Evolutionary conservation across 2,888 invertebrate species (phyloP).

Genomic region (Drosophila crucigera): DNA sequence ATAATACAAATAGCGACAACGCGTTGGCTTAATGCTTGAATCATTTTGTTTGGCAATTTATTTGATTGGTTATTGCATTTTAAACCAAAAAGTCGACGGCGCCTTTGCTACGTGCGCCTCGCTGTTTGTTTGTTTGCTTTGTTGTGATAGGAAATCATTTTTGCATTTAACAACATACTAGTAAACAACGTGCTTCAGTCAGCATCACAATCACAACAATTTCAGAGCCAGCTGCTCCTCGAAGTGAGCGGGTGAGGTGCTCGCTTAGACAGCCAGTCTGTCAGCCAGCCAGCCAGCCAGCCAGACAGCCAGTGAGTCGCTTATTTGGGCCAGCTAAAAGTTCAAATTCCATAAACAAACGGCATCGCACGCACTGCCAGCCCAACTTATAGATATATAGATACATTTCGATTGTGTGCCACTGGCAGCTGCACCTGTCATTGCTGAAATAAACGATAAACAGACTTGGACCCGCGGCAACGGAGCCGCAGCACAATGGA

Average conservation of each 20-base stretch:
- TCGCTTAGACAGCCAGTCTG: conserved; percentile 34
- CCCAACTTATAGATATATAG: conserved; percentile 43
- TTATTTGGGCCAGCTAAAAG: conserved; percentile 58
- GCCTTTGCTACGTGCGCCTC: conserved; percentile 65
- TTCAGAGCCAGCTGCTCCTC: conserved; percentile 40
- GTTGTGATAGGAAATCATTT: conserved; percentile 79
- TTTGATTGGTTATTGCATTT: conserved; percentile 80
- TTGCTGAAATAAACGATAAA: conserved; percentile 77
- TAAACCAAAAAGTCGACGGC: conserved; percentile 65
- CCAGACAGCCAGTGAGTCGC: conserved; percentile 30
- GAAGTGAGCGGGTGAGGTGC: conserved; percentile 49
- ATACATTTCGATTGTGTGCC: conserved; percentile 55
- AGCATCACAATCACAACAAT: conserved; percentile 44
- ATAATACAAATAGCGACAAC: conserved; percentile 49
- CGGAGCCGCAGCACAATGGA: conserved; percentile 57
- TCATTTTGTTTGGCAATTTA: conserved; percentile 78
- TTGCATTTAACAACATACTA: conserved; percentile 79
- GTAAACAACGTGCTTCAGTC: conserved; percentile 58
- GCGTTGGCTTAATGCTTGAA: conserved; percentile 71
- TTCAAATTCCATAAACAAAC: conserved; percentile 77
- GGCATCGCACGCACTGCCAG: conserved; percentile 51
- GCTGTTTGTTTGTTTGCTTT: conserved; percentile 47
- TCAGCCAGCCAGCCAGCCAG: conserved; percentile 21
- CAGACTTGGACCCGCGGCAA: conserved; percentile 50
- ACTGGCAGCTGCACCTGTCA: conserved; percentile 77